Base-by-base conservation (phyloP, 1,140 invertebrate genomes). In the Anoplolepis gracilipes region DNA sequence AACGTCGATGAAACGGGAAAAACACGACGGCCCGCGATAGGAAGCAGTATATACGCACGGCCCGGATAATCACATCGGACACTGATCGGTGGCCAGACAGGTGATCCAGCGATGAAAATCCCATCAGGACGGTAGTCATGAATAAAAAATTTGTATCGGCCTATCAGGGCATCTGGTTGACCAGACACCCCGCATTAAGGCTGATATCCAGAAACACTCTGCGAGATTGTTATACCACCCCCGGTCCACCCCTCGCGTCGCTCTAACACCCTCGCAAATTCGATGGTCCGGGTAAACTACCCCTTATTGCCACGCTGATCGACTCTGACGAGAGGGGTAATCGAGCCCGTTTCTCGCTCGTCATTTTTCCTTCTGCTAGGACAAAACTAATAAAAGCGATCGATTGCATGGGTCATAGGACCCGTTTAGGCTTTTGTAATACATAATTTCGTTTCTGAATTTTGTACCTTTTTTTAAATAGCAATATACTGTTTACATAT, bases 121-220 rank as follows among this genome's bases (percentile, higher is more conserved):
- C 92, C 91, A 92, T 88, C 87, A 88, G 88, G 84, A 84, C 85
- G 85, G 39, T 16, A 85, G 36, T 92, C 88, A 88, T 90, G 92
- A 92, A 92, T 93, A 93, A 92, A 93, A 93, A 93, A 93, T 93
- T 86, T 28, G 62, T 86, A 84, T 85, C 84, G 77, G 82, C 76
- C 88, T 90, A 90, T 88, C 91, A 81, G 90, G 88, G 91, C 92
- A 92, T 92, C 92, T 92, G 92, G 92, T 92, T 93, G 92, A 93
- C 92, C 92, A 91, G 92, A 92, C 91, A 91, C 86, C 77, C 81
- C 77, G 87, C 85, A 92, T 93, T 93, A 93, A 90, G 91, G 90
- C 76, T 90, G 91, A 93, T 93, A 93, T 93, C 89, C 92, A 88
- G 91, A 93, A 92, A 92, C 92, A 93, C 92, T 93, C 90, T 91